Base-by-base conservation (phyloP, 1,140 invertebrate species). In the Centruroides vittatus region DNA sequence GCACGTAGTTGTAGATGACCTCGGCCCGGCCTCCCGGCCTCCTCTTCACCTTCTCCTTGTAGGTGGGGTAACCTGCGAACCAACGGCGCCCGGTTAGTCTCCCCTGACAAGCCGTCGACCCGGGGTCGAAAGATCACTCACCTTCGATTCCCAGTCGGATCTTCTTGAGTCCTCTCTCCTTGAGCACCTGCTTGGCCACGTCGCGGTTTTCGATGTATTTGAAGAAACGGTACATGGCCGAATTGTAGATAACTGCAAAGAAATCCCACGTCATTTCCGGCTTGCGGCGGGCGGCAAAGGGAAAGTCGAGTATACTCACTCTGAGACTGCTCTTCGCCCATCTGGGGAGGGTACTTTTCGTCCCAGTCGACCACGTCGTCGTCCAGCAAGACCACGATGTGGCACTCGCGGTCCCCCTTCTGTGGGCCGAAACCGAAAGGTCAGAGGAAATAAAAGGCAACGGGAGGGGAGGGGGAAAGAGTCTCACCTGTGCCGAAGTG, bases 201-300 rank as follows among this genome's bases (percentile, higher is more conserved):
- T 99, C 96, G 65, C 96, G 81, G 72, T 99, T 99, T 75, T 99
- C 97, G 65, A 98, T 97, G 73, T 99, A 99, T 72, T 98, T 98
- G 78, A 99, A 99, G 77, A 99, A 99, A 65, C 94, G 81, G 66
- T 73, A 76, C 59, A 76, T 74, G 73, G 71, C 49, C 69, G 72
- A 67, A 23, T 64, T 67, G 54, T 69, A 64, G 36, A 70, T 84
- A 68, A 88, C 85, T 86, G 69, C 52, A 73, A 67, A 68, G 60
- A 49, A 62, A 59, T 2, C 23, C 23, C 23, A 23, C 23, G 23
- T 23, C 23, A 23, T 23, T 23, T 23, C 23, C 23, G 23, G 23
- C 23, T 23, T 23, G 1, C 23, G 23, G 23, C 23, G 23, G 23
- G 23, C 23, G 23, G 23, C 23, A 23, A 23, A 23, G 23, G 46